Evolutionary conservation across 2,797 vertebrate genomes (phyloP).

Genomic region (Pristis pectinata): DNA sequence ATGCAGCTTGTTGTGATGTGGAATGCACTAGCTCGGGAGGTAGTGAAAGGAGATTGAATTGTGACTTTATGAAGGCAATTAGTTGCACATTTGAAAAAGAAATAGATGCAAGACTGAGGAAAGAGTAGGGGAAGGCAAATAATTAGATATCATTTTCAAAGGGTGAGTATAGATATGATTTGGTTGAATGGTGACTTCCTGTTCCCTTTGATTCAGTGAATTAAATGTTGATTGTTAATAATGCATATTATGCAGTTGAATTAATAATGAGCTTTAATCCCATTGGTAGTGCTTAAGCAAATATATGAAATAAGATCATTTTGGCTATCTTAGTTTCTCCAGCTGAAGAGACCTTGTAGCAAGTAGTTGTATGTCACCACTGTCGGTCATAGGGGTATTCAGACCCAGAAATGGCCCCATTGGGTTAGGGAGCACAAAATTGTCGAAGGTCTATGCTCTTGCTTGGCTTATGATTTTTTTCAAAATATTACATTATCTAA

Average conservation of each 20-base stretch:
- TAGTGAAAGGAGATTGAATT: not conserved
- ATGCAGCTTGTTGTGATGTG: not conserved
- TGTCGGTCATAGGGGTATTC: no score
- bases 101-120: not conserved
- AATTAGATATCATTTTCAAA: not conserved
- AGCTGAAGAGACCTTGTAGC: not conserved
- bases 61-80: not conserved
- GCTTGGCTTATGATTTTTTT: no score
- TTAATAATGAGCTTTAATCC: not conserved
- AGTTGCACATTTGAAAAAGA: not conserved
- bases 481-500: no score
- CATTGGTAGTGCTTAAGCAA: not conserved
- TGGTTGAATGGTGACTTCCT: not conserved
- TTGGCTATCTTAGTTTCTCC: not conserved
- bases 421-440: no score
- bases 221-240: not conserved
- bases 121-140: not conserved
- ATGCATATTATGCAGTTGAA: not conserved
- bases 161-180: not conserved
- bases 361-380: no score
- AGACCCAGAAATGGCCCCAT: no score
- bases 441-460: no score
- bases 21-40: not conserved
- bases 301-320: not conserved
- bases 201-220: not conserved